Evolutionary conservation across 2,797 vertebrate species (phyloP).

Genomic region (Myiothlypis chrysogaster): DNA sequence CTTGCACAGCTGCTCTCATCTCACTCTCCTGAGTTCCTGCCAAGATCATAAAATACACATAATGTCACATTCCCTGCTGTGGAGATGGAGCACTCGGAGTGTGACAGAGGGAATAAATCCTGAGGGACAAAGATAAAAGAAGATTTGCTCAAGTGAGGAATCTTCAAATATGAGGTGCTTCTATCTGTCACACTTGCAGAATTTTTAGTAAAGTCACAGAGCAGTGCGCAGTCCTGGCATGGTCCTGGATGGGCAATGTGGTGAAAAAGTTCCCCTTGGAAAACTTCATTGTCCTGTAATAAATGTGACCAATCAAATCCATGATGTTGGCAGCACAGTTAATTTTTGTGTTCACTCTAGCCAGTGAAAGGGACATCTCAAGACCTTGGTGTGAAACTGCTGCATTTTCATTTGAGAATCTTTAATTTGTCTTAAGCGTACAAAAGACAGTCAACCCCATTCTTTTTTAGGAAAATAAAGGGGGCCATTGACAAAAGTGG

Average conservation of each 20-base stretch:
- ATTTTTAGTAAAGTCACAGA: not conserved
- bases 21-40: not conserved
- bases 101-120: slow-evolving; percentile 31
- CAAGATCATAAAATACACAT: not conserved
- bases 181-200: not conserved
- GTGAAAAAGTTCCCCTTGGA: not conserved
- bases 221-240: not conserved
- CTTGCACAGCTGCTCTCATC: not conserved
- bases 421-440: not conserved
- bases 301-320: not conserved
- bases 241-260: not conserved
- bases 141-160: not conserved
- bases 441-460: not conserved
- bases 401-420: not conserved
- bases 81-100: not conserved
- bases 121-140: slow-evolving; percentile 14
- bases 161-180: not conserved
- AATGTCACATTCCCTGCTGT: not conserved
- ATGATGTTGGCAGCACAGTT: not conserved
- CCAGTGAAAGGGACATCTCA: not conserved
- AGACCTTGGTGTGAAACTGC: not conserved
- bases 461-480: not conserved
- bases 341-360: not conserved
- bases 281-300: not conserved
- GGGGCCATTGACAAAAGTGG: not conserved